Percentiles rank a stretch among this genome's conserved stretches.
Evolutionary conservation across 2,113 vertebrate genomes (phyloP).

Genomic region (Hiodon alosoides): DNA sequence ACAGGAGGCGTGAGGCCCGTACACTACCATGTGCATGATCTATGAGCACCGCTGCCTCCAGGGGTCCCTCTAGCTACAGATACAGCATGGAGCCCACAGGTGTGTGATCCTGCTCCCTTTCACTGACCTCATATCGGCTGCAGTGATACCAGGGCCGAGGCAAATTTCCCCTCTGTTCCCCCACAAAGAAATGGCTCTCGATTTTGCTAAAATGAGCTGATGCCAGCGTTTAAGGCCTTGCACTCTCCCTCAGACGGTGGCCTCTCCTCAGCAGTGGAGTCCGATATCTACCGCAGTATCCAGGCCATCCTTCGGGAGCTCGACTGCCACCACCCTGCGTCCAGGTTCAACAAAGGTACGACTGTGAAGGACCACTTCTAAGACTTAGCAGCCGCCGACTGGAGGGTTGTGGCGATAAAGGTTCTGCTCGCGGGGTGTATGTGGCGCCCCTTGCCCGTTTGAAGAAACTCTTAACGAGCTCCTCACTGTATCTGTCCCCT

Average conservation of each 20-base stretch:
- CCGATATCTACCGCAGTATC: slow-evolving; percentile 78
- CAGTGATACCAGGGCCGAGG: neutral
- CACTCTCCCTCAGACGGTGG: slow-evolving; percentile 2
- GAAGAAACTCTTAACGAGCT: no score
- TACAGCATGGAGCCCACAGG: slow-evolving; percentile 55
- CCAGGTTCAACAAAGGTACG: slow-evolving; percentile 70
- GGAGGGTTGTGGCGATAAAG: no score
- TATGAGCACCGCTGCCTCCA: slow-evolving; percentile 39
- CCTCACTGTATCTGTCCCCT: neutral
- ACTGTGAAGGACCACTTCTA: neutral
- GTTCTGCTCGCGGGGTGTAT: no score
- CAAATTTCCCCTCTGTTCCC: neutral
- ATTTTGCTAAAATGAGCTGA: no score
- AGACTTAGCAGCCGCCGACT: neutral
- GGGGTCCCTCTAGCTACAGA: slow-evolving; percentile 37
- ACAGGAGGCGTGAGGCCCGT: slow-evolving; percentile 26
- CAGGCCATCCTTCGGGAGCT: slow-evolving; percentile 76
- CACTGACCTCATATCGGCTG: neutral
- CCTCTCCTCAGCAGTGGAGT: slow-evolving; percentile 54
- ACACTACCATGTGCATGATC: slow-evolving; percentile 39
- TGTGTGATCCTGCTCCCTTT: slow-evolving; percentile 12
- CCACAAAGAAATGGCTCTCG: neutral
- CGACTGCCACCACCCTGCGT: slow-evolving; percentile 49
- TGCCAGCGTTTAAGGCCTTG: no score
- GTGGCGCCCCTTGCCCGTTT: no score